These are phyloP conservation scores for Drosophila takahashii DNA, from an alignment of 1,140 invertebrate species.

Conservation along the genomic window DNA sequence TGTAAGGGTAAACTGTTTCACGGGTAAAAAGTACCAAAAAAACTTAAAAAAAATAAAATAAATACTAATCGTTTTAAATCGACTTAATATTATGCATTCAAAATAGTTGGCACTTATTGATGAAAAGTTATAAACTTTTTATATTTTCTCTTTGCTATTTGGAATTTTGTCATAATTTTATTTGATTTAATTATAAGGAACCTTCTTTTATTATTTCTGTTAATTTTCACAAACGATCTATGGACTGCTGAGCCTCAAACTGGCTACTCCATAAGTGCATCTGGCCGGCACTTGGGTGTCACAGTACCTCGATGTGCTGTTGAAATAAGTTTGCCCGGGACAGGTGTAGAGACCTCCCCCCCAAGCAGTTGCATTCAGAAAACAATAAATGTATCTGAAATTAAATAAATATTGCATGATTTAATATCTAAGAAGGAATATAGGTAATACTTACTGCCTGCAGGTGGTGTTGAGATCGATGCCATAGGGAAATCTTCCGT, in stretches of 20 bases:
- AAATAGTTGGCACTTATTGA: too few species aligned
- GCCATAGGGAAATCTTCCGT: slow-evolving; percentile 47
- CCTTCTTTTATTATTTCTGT: background rate
- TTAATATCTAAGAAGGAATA: too few species aligned
- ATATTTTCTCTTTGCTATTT: too few species aligned
- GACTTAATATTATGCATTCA: too few species aligned
- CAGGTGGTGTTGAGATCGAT: slow-evolving; percentile 34
- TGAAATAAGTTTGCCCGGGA: slow-evolving; percentile 53
- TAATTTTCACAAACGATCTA: background rate
- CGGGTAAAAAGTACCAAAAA: too few species aligned
- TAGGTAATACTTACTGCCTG: slow-evolving; percentile 34
- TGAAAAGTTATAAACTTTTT: too few species aligned
- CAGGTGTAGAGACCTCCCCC: slow-evolving; percentile 39
- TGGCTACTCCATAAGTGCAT: slow-evolving; percentile 23
- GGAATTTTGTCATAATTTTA: background rate
- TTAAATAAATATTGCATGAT: background rate
- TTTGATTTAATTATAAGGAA: background rate
- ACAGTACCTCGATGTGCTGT: slow-evolving; percentile 24
- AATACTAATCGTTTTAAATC: too few species aligned
- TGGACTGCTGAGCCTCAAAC: background rate
- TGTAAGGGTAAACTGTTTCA: background rate
- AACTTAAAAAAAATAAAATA: too few species aligned
- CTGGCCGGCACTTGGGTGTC: slow-evolving; percentile 29
- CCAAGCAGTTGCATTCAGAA: slow-evolving; percentile 2
- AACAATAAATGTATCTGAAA: slow-evolving; percentile 42